phyloP scores from a whole-genome alignment of 1,140 invertebrate species.

The Saccostrea echinata region DNA sequence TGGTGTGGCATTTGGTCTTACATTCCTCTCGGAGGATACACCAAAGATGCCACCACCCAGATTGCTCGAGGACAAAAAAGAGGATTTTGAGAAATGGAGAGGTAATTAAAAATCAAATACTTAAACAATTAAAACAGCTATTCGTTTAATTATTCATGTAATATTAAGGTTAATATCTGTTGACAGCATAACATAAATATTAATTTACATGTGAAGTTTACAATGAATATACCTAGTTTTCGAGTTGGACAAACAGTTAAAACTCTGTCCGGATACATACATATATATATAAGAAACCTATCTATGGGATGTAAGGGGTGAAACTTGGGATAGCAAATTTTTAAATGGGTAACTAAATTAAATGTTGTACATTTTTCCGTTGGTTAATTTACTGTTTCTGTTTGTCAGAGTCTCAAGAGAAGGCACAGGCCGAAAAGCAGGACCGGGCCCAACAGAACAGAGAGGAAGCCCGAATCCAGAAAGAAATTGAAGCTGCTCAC shows the following conservation, averaged over 20 bases:
- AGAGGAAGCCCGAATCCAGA: neutral
- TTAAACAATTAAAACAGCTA: too few species aligned
- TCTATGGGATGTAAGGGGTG: too few species aligned
- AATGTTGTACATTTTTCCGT: neutral
- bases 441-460: neutral
- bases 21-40: neutral
- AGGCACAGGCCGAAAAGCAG: neutral
- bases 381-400: neutral
- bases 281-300: too few species aligned
- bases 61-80: neutral
- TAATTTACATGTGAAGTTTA: too few species aligned
- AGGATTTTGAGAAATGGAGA: neutral
- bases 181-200: too few species aligned
- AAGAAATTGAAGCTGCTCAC: neutral
- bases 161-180: too few species aligned
- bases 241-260: too few species aligned
- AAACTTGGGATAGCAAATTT: neutral
- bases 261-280: too few species aligned
- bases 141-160: too few species aligned
- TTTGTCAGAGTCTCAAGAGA: neutral
- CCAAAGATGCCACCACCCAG: neutral
- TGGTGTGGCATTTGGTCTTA: neutral
- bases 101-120: neutral
- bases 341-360: neutral
- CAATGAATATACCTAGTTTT: too few species aligned